Percentiles rank a stretch among this genome's conserved stretches.
phyloP scores from a whole-genome alignment of 2,113 vertebrate species.

The Platycercus adscitus region DNA sequence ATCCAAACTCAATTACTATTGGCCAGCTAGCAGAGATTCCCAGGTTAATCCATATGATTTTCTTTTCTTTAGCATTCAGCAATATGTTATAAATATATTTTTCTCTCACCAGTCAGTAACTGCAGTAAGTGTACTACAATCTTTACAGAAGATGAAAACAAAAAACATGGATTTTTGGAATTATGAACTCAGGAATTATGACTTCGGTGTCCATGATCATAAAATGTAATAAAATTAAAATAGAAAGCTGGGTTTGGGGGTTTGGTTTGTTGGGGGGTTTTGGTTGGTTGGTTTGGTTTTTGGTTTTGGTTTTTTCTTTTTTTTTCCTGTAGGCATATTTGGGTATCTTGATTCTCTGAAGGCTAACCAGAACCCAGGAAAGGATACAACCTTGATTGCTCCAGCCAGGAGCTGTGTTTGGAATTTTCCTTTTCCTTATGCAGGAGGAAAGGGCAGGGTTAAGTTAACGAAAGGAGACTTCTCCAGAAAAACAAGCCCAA shows the following conservation, averaged over 20 bases:
- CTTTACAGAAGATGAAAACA: not conserved
- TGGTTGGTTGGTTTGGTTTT: not conserved
- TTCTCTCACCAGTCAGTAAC: not conserved
- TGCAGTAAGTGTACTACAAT: not conserved
- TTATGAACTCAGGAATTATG: not conserved
- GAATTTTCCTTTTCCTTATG: not conserved
- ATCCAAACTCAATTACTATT: not conserved
- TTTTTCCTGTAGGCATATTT: not conserved
- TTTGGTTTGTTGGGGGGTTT: not conserved
- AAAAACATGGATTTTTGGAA: not conserved
- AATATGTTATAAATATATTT: not conserved
- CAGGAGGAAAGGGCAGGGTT: not conserved
- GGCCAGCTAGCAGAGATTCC: not conserved
- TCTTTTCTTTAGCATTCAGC: not conserved
- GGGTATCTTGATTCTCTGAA: not conserved
- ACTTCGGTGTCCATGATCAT: rapidly evolving
- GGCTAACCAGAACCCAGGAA: not conserved
- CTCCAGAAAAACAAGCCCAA: not conserved
- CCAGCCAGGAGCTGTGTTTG: not conserved
- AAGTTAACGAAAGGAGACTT: not conserved
- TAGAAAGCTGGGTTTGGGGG: not conserved
- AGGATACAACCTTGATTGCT: not conserved
- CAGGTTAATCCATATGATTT: not conserved
- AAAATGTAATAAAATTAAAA: not conserved
- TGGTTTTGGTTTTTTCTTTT: rapidly evolving